Conservation (phyloP, 2,113 vertebrate genomes). For the Engystomops pustulosus region DNA sequence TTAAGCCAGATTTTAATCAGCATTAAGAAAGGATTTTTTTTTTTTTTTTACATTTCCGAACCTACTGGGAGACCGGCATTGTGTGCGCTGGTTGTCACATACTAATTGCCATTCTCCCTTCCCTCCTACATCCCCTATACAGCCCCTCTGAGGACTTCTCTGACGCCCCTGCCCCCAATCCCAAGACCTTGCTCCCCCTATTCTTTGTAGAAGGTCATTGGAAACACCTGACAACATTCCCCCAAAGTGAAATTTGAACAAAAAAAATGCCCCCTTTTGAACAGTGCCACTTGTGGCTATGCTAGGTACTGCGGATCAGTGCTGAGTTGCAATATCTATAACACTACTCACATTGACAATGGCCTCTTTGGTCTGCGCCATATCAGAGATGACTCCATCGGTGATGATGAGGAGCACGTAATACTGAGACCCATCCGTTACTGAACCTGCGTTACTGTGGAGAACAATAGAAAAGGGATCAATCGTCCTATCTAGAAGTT, state of each 20-base stretch:
- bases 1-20: slow-evolving; percentile 48
- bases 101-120: slow-evolving; percentile 43
- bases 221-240: background rate
- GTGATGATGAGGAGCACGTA: slow-evolving; percentile 97
- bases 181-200: background rate
- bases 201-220: background rate
- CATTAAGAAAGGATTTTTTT: slow-evolving; percentile 18
- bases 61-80: slow-evolving; percentile 32
- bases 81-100: slow-evolving; percentile 10
- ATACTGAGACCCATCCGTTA: slow-evolving; percentile 95
- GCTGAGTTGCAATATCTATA: background rate
- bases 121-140: slow-evolving; percentile 20
- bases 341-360: slow-evolving; percentile 88
- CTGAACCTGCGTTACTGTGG: slow-evolving; percentile 82
- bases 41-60: slow-evolving; percentile 31
- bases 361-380: slow-evolving; percentile 97
- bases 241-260: too few species aligned
- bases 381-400: slow-evolving; percentile 96
- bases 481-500: background rate
- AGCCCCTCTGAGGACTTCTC: background rate
- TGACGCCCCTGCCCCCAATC: background rate
- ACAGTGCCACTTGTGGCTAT: too few species aligned
- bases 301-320: too few species aligned
- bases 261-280: too few species aligned
- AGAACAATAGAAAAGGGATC: slow-evolving; percentile 33